Percentiles rank a stretch among this genome's conserved stretches.
Evolutionary conservation across 2,888 invertebrate genomes (phyloP).

Genomic region (Gerris lacustris): DNA sequence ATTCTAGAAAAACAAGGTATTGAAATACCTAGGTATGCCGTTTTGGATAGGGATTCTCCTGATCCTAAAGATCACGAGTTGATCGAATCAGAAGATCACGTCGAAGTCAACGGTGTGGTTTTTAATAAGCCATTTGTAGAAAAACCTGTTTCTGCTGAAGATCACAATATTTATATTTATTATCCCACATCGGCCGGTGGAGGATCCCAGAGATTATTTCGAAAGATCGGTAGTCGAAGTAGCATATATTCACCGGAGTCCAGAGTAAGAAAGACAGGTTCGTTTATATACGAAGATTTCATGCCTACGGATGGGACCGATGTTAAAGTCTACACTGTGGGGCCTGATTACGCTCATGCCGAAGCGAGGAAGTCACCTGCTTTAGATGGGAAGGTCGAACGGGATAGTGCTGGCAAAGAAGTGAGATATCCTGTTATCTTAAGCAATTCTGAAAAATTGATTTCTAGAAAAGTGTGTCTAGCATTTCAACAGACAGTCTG

Average conservation of each 20-base stretch:
- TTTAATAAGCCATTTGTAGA: constrained; percentile 99
- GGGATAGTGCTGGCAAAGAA: constrained; percentile 96
- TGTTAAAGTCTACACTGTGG: constrained; percentile 91
- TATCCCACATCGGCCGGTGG: constrained; percentile 98
- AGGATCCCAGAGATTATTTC: constrained; percentile 90
- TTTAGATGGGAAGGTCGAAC: constrained; percentile 93
- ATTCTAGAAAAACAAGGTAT: constrained; percentile 89
- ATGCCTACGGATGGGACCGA: constrained; percentile 97
- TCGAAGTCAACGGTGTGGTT: constrained; percentile 87
- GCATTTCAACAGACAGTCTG: constrained; percentile 98
- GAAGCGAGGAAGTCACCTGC: constrained; percentile 98
- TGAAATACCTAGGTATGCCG: constrained; percentile 94
- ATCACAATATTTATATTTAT: constrained; percentile 99
- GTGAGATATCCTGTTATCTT: constrained; percentile 97
- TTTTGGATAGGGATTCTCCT: constrained; percentile 83
- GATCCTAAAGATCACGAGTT: constrained; percentile 88
- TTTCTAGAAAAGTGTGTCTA: constrained; percentile 91
- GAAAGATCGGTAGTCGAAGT: constrained; percentile 98
- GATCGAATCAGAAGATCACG: constrained; percentile 91
- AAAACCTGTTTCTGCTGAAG: constrained; percentile 97
- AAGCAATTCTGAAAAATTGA: constrained; percentile 92
- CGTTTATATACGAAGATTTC: constrained; percentile 99
- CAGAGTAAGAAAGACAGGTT: constrained; percentile 89
- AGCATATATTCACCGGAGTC: constrained; percentile 97
- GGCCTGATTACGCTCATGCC: constrained; percentile 98